Evolutionary conservation across 2,888 invertebrate species (phyloP), one percentile per base, ranked within the genome.

Genomic region (Drosophila kambysellisi): DNA sequence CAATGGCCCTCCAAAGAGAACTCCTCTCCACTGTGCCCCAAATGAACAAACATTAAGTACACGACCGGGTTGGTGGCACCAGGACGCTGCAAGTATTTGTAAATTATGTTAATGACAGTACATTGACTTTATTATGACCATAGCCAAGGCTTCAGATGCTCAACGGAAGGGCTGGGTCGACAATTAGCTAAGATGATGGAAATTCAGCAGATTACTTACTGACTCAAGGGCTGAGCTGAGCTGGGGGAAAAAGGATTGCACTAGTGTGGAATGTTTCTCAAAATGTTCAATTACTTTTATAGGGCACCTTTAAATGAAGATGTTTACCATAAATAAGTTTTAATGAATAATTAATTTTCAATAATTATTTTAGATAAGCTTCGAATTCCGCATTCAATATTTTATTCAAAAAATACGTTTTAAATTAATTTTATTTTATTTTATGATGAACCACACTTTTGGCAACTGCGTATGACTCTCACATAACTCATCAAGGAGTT

Each of bases 101-200:
- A 78, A 85, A 85, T 90, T 90, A 85, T 85, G 89, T 77, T 86
- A 90, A 88, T 86, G 89, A 78, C 87, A 76, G 77, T 72, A 72
- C 89, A 90, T 90, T 90, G 84, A 84, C 89, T 89, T 85, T 90
- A 81, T 89, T 77, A 83, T 63, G 74, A 56, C 63, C 76, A 60
- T 56, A 58, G 57, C 25, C 54, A 53, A 43, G 39, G 33, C 57
- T 33, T 17, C 29, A 50, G 57, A 59, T 59, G 76, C 41, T 25
- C 20, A 15, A 41, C n/a, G 3, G 9, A 9, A 15, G 29, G 25
- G 50, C 2, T 25, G 25, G 41, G 11, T 15, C 7, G 17, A 17
- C 41, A 37, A 60, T 53, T n/a, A 50, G 46, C 62, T 39, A 46
- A 52, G 35, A 52, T 57, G 48, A 70, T 62, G 66, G 11, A 62